Base-by-base conservation (phyloP, 2,888 invertebrate species). In the Drosophila silvestris region DNA sequence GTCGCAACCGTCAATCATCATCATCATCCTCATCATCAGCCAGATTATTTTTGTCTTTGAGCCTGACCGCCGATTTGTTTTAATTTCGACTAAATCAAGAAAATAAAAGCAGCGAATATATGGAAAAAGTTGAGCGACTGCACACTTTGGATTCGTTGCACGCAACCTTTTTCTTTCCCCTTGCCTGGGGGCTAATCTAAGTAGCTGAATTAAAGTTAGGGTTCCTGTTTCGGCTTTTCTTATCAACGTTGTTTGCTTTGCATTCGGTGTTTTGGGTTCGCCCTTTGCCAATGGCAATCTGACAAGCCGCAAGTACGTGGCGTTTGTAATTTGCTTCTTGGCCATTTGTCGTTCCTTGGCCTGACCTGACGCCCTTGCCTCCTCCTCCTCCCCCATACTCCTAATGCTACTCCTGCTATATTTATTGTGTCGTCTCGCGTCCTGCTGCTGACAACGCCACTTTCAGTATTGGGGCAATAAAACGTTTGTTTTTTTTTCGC, bases 401-500 rank as follows among this genome's bases (percentile, higher is more conserved):
- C 37, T 14, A 44, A 44, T 22, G 22, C 44, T 2, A 14, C 22
- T 26, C 3, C 26, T 47, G 16, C 7, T 47, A 16, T 47, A 26
- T 47, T 47, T 47, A 9, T 47, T 47, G 16, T 26, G 47, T 47
- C 47, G 47, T 47, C 47, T 56, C 57, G 58, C 52, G 52, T 65
- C 30, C 73, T 84, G 77, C 71, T 87, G 86, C 90, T 90, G 90
- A 89, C 90, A 82, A 67, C 73, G 83, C 62, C 88, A 86, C 81
- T 90, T 90, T 81, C 67, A 56, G 69, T 74, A 62, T 72, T 74
- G 76, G 67, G 75, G 78, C 81, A 73, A 88, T 87, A 85, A 89
- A 86, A 89, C 54, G 65, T 64, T 81, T 79, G 47, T 72, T 71
- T 76, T 79, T 68, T 67, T 56, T 64, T 59, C 70, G 59, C 58